A percentile compares a stretch with the other conserved stretches of the same genome.
Evolutionary conservation across 2,888 invertebrate genomes (phyloP).

Genomic region (Petrolisthes manimaculis): DNA sequence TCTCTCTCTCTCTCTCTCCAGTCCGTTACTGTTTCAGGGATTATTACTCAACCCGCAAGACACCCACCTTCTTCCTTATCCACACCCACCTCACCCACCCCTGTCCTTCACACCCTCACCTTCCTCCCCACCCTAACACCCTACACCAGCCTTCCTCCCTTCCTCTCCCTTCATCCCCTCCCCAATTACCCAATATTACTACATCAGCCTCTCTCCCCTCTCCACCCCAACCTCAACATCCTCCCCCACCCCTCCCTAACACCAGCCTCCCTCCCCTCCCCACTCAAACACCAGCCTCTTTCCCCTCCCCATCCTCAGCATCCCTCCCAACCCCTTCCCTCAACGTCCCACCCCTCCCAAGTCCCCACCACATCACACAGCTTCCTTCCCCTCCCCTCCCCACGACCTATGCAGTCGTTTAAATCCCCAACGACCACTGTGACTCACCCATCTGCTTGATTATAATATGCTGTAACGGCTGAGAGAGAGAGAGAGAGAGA

Average conservation of each 20-base stretch:
- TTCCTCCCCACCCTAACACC: neutral
- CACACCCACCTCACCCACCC: too few species aligned
- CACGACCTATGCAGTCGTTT: neutral
- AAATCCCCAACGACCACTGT: neutral
- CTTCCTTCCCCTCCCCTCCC: neutral
- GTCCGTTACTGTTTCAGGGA: too few species aligned
- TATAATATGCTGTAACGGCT: neutral
- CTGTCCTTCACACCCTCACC: neutral
- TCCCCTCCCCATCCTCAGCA: neutral
- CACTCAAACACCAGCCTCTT: neutral
- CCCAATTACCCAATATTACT: neutral
- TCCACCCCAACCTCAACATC: neutral
- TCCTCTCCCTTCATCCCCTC: neutral
- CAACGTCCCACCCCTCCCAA: neutral
- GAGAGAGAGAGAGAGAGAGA: slow-evolving; percentile 12
- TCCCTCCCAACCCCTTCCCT: neutral
- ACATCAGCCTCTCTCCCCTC: neutral
- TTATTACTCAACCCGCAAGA: too few species aligned
- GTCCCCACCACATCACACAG: neutral
- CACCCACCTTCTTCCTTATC: too few species aligned
- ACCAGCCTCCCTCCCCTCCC: neutral
- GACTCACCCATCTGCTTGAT: neutral
- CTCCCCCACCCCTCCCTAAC: neutral
- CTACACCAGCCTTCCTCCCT: neutral
- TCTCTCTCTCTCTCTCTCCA: too few species aligned